Evolutionary conservation across 2,888 invertebrate species (phyloP), one percentile per base, ranked within the genome.

Genomic region (Glyphotaelius pellucidus): DNA sequence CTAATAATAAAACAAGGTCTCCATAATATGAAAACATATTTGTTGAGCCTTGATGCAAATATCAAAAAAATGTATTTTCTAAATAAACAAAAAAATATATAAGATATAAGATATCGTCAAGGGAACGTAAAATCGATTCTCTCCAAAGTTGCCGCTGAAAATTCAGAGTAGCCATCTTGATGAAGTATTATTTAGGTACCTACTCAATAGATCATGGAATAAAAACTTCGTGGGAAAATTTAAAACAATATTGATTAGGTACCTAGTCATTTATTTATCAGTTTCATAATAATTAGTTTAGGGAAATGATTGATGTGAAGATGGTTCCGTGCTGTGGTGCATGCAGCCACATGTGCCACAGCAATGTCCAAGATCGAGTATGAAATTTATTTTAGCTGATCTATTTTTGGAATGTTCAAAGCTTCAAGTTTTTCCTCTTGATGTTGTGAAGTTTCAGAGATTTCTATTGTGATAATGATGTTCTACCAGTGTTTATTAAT

Each of bases 361-460:
- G 35, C 35, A 30, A 67, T n/a, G 67, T 67, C 9, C 67, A 67
- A 67, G 67, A 67, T 67, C 67, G 25, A 25, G 67, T 35, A 91
- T 85, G 90, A 83, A 90, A 91, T 92, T 91, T 93, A 93, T 93
- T 93, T 93, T 89, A 35, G 92, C 81, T 30, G 38, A 83, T 93
- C 93, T 93, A 93, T 93, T 93, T 93, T 87, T n/a, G 90, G 91
- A 90, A 80, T 80, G 83, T 90, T 92, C 89, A 91, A 93, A 92
- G 92, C 91, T 92, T 92, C 80, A 79, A 80, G 47, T 31, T 79
- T 31, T 42, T 25, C 79, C 25, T 81, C n/a, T 38, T 80, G 80
- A 80, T 80, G 81, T 81, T 80, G 80, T 83, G 81, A 81, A 90
- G 81, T 81, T 81, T 38, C 31, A 31, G 79, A 79, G 31, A 80